These are phyloP conservation scores for Penaeus japonicus DNA, from an alignment of 1,140 invertebrate species.

Conservation along the genomic window DNA sequence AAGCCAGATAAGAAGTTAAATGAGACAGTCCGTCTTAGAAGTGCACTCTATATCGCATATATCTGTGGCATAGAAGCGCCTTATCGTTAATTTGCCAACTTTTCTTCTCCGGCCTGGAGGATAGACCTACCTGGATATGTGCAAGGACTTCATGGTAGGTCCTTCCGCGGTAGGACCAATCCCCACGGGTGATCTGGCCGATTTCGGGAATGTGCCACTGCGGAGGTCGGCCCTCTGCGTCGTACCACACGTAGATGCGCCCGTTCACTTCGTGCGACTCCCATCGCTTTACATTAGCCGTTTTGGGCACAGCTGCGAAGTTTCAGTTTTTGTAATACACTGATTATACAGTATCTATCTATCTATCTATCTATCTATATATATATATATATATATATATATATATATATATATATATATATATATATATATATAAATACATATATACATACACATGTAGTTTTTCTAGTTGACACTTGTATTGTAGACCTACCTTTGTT, in stretches of 20 bases:
- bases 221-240: constrained; percentile 76
- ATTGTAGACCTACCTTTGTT: constrained; percentile 66
- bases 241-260: constrained; percentile 84
- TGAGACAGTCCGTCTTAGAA: background rate
- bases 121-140: constrained; percentile 64
- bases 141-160: constrained; percentile 76
- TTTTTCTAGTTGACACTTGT: no score
- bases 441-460: background rate
- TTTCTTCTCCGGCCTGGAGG: no score
- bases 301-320: constrained; percentile 63
- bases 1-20: constrained; percentile 19
- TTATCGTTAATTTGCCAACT: no score
- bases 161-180: constrained; percentile 75
- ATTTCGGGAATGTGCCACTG: constrained; percentile 74
- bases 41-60: no score
- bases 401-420: no score
- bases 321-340: background rate
- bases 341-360: no score
- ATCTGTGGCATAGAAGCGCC: no score
- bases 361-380: no score
- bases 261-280: constrained; percentile 74
- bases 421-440: no score
- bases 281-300: constrained; percentile 71
- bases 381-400: no score
- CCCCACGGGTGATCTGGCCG: constrained; percentile 68